Evolutionary conservation across 2,797 vertebrate species (phyloP).

Genomic region (Atherinosoma microstoma): DNA sequence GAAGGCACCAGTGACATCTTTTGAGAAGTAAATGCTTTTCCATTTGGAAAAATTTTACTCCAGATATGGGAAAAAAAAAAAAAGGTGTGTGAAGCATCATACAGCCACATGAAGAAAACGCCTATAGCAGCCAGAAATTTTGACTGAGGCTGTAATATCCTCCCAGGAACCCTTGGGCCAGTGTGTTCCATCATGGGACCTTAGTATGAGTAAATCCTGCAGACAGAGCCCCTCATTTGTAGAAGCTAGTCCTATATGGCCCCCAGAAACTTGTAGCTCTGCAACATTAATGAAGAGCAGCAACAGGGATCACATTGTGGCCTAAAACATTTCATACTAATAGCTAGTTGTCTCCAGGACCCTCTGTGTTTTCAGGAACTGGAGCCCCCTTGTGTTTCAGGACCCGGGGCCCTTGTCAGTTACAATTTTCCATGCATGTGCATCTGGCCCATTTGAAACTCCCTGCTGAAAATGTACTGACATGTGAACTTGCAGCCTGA

Average conservation of each 20-base stretch:
- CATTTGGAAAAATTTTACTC: no score
- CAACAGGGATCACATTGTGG: constrained; percentile 42
- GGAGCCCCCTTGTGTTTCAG: constrained; percentile 55
- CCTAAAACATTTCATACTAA: constrained; percentile 57
- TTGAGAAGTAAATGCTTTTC: not conserved
- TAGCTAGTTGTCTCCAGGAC: constrained; percentile 45
- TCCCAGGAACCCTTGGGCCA: constrained; percentile 40
- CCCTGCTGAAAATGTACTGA: constrained; percentile 43
- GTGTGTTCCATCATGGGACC: constrained; percentile 24
- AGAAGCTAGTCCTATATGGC: constrained; percentile 20
- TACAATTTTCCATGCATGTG: constrained; percentile 57
- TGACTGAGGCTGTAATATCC: constrained; percentile 4
- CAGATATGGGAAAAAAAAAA: no score
- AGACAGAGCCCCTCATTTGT: constrained; percentile 51
- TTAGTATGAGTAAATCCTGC: constrained; percentile 15
- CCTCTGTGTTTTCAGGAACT: constrained; percentile 55
- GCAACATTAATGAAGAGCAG: constrained; percentile 39
- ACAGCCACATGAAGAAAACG: not conserved
- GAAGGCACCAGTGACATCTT: not conserved
- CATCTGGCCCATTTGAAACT: constrained; percentile 33
- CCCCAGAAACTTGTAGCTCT: constrained; percentile 39
- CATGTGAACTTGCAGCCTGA: constrained; percentile 31
- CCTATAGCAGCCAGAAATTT: constrained; percentile 10
- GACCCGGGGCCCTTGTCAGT: constrained; percentile 59
- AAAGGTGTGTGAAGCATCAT: not conserved